Conservation (phyloP, 2,888 invertebrate species). For the Drosophila antonietae region DNA sequence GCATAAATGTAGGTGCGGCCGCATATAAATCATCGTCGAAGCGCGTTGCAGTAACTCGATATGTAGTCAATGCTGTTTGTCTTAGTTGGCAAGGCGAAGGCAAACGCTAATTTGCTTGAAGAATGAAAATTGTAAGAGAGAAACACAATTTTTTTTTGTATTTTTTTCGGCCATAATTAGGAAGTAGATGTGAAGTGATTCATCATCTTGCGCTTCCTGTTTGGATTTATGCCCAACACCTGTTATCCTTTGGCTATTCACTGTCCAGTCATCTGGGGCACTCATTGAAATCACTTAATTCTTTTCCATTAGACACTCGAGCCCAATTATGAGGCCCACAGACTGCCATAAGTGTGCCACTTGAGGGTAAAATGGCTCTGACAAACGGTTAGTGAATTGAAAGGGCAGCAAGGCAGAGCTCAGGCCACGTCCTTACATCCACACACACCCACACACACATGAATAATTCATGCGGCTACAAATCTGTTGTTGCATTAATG, state of each 20-base stretch:
- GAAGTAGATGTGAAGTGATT: constrained; percentile 26
- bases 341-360: constrained; percentile 68
- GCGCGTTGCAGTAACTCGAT: constrained; percentile 41
- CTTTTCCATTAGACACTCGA: constrained; percentile 53
- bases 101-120: constrained; percentile 32
- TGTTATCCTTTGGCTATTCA: constrained; percentile 46
- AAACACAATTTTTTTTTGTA: constrained; percentile 7
- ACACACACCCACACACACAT: too few relatives aligned
- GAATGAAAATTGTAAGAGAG: neutral
- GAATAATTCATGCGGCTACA: constrained; percentile 72
- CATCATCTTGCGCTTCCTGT: constrained; percentile 40
- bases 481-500: constrained; percentile 72
- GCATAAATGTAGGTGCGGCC: constrained; percentile 78
- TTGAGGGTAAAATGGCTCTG: constrained; percentile 44
- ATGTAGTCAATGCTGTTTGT: constrained; percentile 36
- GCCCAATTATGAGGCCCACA: constrained; percentile 50
- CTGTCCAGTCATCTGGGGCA: constrained; percentile 51
- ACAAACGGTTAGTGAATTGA: constrained; percentile 53
- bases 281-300: constrained; percentile 69
- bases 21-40: constrained; percentile 75
- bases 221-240: constrained; percentile 34
- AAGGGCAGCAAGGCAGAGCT: constrained; percentile 21
- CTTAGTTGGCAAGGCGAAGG: constrained; percentile 7
- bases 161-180: constrained; percentile 18
- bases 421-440: constrained; percentile 44